Evolutionary conservation across 1,140 invertebrate genomes (phyloP).

Genomic region (Calliphora vicina): DNA sequence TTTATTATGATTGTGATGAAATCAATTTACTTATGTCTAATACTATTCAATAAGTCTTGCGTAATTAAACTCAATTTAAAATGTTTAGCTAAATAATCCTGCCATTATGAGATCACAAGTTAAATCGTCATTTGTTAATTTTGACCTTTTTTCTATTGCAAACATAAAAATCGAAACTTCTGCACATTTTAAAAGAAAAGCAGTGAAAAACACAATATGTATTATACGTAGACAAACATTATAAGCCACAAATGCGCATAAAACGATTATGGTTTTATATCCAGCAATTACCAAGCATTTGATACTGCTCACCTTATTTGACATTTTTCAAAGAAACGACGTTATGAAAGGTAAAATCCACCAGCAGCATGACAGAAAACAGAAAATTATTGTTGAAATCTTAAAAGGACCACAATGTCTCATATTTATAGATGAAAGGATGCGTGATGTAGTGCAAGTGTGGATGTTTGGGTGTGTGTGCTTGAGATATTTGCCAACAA

Average conservation of each 20-base stretch:
- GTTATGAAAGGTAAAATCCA: neutral
- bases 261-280: conserved; percentile 17
- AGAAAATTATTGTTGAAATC: neutral
- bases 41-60: too few species aligned
- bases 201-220: neutral
- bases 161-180: too few species aligned
- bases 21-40: too few species aligned
- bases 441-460: too few species aligned
- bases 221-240: neutral
- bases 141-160: too few species aligned
- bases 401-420: neutral
- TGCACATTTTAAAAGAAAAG: neutral
- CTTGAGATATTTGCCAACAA: neutral
- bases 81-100: too few species aligned
- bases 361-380: neutral
- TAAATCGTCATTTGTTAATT: too few species aligned
- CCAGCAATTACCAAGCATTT: conserved; percentile 9
- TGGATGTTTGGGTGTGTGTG: neutral
- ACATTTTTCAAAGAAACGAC: neutral
- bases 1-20: too few species aligned
- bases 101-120: too few species aligned
- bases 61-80: too few species aligned
- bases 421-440: too few species aligned
- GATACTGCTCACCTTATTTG: conserved; percentile 1
- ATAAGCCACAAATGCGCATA: neutral